Base-by-base conservation (phyloP, 2,888 invertebrate species). In the Drosophila suboccidentalis region DNA sequence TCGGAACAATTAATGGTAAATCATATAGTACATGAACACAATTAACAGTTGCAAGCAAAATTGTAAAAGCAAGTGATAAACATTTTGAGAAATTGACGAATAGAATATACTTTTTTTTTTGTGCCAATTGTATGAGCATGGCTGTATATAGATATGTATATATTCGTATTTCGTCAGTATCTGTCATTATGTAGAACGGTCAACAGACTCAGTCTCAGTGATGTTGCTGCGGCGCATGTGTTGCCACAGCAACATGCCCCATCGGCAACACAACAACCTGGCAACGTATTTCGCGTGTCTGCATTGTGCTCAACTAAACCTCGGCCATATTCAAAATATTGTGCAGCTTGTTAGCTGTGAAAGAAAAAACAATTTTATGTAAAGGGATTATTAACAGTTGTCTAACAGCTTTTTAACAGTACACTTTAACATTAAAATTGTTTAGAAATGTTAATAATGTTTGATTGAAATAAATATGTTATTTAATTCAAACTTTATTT, bases 221-320 rank as follows among this genome's bases (percentile, higher is more conserved):
- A 58, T 39, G 34, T 32, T 38, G 34, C 49, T 38, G 57, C 36
- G 29, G 47, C 51, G 44, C 49, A 38, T 55, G 51, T 60, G 51
- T 58, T 68, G 29, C 63, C 55, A 22, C 44, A 51, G 47, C 73
- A 54, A 19, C 49, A 36, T 32, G 50, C 43, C 55, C 26, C 57
- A 32, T 44, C 13, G 32, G 26, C 51, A 22, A 38, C 26, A 38
- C 29, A 47, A 61, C 65, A 47, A 67, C 65, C 61, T 75, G 61
- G 41, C 50, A 62, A 54, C 8, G 44, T 15, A 26, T 46, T 59
- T 71, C 51, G 46, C 15, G 38, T 67, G 58, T 36, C 36, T 53
- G 39, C 13, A 32, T 22, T 15, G 9, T 50, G 39, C 49, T 41
- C 36, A 55, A n/a, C 26, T 43, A 17, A 19, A 15, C 17, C 15